phyloP scores from a whole-genome alignment of 2,888 invertebrate species.

The Sarcophaga rosellei region DNA sequence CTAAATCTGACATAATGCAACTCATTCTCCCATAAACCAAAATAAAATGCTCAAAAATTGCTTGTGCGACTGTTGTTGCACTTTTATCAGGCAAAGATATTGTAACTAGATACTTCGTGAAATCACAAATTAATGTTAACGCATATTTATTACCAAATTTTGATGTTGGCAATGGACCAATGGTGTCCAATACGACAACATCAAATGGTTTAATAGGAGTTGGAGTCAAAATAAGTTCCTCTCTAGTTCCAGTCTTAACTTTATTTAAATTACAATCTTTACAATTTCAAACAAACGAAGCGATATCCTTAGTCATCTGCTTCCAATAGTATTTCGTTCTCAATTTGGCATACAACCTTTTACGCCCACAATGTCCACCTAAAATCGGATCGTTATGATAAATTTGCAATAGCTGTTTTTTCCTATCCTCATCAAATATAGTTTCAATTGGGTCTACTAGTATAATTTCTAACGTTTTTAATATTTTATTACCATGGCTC shows the following conservation, averaged over 20 bases:
- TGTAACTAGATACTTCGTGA: not conserved
- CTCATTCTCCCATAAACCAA: not conserved
- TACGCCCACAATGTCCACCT: slow-evolving; percentile 9
- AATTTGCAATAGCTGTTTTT: not conserved
- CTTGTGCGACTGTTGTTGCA: no score
- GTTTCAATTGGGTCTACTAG: no score
- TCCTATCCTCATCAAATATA: not conserved
- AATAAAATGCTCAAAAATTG: no score
- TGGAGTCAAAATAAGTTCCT: slow-evolving; percentile 10
- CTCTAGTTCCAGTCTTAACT: slow-evolving; percentile 33
- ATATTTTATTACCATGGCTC: not conserved
- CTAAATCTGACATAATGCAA: slow-evolving; percentile 64
- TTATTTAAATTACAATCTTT: slow-evolving; percentile 59
- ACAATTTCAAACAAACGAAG: slow-evolving; percentile 32
- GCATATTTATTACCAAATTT: slow-evolving; percentile 45
- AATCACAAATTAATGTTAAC: not conserved
- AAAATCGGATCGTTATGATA: slow-evolving; percentile 18
- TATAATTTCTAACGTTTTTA: not conserved
- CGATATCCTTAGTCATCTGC: slow-evolving; percentile 36
- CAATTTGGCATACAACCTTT: slow-evolving; percentile 40
- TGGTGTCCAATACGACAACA: slow-evolving; percentile 61
- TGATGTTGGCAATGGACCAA: slow-evolving; percentile 65
- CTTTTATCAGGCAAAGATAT: not conserved
- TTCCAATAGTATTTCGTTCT: slow-evolving; percentile 58
- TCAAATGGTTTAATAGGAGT: slow-evolving; percentile 42